Evolutionary conservation across 2,888 invertebrate species (phyloP).

Genomic region (Drosophila mercatorum): DNA sequence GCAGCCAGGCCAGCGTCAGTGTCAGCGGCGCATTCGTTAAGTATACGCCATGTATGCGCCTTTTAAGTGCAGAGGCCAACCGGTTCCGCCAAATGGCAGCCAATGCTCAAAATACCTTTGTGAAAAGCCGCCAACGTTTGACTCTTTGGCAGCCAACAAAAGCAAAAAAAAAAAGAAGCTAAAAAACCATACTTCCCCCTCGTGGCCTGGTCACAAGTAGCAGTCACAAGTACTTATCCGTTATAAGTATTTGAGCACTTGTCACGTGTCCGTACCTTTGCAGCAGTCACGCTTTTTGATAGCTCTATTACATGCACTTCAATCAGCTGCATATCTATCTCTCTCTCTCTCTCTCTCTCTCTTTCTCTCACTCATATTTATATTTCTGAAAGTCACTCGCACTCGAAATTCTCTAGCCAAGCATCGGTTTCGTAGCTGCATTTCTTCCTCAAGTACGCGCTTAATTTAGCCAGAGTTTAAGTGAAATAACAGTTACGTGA

Average conservation of each 20-base stretch:
- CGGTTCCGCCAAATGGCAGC: slow-evolving; percentile 53
- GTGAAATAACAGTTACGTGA: slow-evolving; percentile 13
- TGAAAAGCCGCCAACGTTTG: slow-evolving; percentile 66
- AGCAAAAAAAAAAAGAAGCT: not conserved
- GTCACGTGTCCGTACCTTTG: slow-evolving; percentile 29
- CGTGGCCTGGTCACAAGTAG: slow-evolving; percentile 15
- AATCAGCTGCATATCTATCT: slow-evolving; percentile 19
- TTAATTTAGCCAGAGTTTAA: slow-evolving; percentile 16
- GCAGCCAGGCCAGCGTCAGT: slow-evolving; percentile 57
- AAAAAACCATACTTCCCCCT: not conserved
- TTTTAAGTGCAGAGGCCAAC: slow-evolving; percentile 66
- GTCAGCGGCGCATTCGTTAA: slow-evolving; percentile 74
- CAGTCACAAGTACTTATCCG: slow-evolving; percentile 21
- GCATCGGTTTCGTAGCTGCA: slow-evolving; percentile 16
- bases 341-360: not conserved
- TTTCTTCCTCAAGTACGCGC: not conserved
- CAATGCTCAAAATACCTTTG: slow-evolving; percentile 52
- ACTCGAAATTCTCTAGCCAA: slow-evolving; percentile 18
- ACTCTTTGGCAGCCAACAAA: slow-evolving; percentile 40
- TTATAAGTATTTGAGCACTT: slow-evolving; percentile 11
- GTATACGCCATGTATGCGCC: slow-evolving; percentile 75
- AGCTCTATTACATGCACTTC: slow-evolving; percentile 32
- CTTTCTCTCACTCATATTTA: too few relatives aligned
- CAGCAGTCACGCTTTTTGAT: slow-evolving; percentile 37
- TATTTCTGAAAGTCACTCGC: slow-evolving; percentile 35